Percentiles rank a stretch among this genome's conserved stretches.
Evolutionary conservation across 2,797 vertebrate species (phyloP).

Genomic region (Eulemur mongoz): DNA sequence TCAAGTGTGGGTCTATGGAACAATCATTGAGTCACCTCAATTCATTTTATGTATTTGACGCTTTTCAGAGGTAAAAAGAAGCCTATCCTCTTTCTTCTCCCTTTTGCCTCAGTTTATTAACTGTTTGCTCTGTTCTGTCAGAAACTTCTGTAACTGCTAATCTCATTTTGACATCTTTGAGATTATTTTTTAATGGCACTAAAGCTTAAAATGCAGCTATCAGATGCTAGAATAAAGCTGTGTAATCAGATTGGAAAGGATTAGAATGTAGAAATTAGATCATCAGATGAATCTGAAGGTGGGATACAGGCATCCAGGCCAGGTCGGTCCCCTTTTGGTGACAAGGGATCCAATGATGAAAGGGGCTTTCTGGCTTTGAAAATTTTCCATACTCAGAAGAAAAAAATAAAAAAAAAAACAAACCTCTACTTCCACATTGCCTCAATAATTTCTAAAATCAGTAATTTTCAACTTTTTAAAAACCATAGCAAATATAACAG

Average conservation of each 20-base stretch:
- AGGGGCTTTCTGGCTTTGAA: not conserved
- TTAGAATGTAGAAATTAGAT: not conserved
- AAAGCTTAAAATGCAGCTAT: not conserved
- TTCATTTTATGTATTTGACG: not conserved
- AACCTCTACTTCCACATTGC: not conserved
- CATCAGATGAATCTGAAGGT: not conserved
- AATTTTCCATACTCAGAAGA: not conserved
- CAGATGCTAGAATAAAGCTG: not conserved
- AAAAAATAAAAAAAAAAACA: not conserved
- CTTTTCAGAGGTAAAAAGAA: not conserved
- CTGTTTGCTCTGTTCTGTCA: not conserved
- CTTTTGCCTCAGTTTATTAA: not conserved
- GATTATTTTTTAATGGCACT: not conserved
- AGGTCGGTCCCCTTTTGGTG: not conserved
- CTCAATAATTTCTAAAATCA: not conserved
- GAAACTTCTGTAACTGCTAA: not conserved
- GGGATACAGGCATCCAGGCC: not conserved
- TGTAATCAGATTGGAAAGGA: not conserved
- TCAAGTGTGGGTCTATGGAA: not conserved
- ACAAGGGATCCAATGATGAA: not conserved
- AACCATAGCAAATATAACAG: not conserved
- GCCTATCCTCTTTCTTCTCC: not conserved
- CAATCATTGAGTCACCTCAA: not conserved
- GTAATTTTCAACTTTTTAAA: not conserved
- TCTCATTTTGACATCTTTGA: not conserved